A percentile compares a stretch with the other conserved stretches of the same genome.
Conservation (phyloP, 1,140 invertebrate genomes). For the Lanistes nyassanus region DNA sequence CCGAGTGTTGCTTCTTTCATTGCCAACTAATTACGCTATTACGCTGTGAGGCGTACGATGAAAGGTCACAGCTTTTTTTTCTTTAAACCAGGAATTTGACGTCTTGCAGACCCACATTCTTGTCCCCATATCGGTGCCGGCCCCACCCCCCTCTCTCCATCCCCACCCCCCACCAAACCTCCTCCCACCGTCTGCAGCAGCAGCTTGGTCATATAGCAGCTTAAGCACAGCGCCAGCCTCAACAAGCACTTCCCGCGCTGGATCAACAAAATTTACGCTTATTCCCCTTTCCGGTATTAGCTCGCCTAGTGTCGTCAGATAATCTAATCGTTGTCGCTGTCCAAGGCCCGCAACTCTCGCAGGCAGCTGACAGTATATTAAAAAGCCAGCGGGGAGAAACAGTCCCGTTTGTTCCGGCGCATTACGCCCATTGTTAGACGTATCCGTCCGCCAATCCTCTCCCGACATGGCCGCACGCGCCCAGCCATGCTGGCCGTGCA, state of each 20-base stretch:
- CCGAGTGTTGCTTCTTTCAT: too few relatives aligned
- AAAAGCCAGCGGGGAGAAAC: slow-evolving; percentile 12
- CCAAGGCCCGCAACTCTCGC: not conserved
- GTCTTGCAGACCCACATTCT: not conserved
- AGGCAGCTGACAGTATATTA: slow-evolving; percentile 20
- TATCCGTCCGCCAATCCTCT: too few relatives aligned
- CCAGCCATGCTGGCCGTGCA: too few relatives aligned
- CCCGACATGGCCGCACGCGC: too few relatives aligned
- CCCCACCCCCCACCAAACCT: not conserved
- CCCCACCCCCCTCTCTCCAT: not conserved
- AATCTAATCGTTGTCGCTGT: slow-evolving; percentile 8
- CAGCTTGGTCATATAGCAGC: not conserved
- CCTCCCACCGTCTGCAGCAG: not conserved
- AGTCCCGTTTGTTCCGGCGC: slow-evolving; percentile 12
- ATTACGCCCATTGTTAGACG: not conserved
- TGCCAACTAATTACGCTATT: too few relatives aligned
- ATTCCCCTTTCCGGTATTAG: slow-evolving; percentile 23
- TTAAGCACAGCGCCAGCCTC: not conserved
- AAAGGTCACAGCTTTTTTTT: not conserved
- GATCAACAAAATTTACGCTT: slow-evolving; percentile 26
- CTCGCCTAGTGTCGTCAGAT: slow-evolving; percentile 17
- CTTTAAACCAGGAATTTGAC: not conserved
- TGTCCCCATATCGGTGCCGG: not conserved
- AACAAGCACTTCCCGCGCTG: slow-evolving; percentile 7
- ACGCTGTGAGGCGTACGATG: too few relatives aligned